Conservation (phyloP, 2,888 invertebrate genomes). For the Hofmannophila pseudospretella region DNA sequence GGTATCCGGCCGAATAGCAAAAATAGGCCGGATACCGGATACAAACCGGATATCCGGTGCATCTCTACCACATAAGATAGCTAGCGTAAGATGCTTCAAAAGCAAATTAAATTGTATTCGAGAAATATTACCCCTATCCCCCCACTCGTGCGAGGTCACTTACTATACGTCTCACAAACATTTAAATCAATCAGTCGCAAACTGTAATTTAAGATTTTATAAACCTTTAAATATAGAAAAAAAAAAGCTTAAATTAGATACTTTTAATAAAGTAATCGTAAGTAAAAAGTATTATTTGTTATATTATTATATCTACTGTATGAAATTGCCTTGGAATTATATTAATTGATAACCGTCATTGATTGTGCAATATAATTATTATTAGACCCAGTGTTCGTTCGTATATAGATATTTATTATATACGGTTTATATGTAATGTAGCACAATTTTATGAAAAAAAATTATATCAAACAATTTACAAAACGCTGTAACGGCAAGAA, state of each 20-base stretch:
- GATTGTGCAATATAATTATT: slow-evolving; percentile 17
- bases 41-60: no score
- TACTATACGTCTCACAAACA: slow-evolving; percentile 28
- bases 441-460: slow-evolving; percentile 7
- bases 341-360: slow-evolving; percentile 20
- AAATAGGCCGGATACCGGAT: no score
- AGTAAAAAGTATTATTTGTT: slow-evolving; percentile 51
- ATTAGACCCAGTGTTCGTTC: slow-evolving; percentile 21
- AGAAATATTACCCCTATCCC: slow-evolving; percentile 51
- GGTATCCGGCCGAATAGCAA: no score
- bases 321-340: slow-evolving; percentile 31
- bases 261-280: slow-evolving; percentile 21
- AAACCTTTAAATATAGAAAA: slow-evolving; percentile 26
- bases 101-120: slow-evolving; percentile 38
- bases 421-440: slow-evolving; percentile 8
- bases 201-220: slow-evolving; percentile 45
- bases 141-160: slow-evolving; percentile 48
- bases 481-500: no score
- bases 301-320: slow-evolving; percentile 34
- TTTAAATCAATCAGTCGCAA: slow-evolving; percentile 29
- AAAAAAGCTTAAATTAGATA: slow-evolving; percentile 17
- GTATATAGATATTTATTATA: slow-evolving; percentile 11
- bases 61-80: slow-evolving; percentile 14
- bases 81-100: slow-evolving; percentile 39
- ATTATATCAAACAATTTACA: background rate